A percentile compares a stretch with the other conserved stretches of the same genome.
These are phyloP conservation scores for Apostichopus parvimensis DNA, from an alignment of 35 echinoderm and acorn worm species.

Conservation along the genomic window DNA sequence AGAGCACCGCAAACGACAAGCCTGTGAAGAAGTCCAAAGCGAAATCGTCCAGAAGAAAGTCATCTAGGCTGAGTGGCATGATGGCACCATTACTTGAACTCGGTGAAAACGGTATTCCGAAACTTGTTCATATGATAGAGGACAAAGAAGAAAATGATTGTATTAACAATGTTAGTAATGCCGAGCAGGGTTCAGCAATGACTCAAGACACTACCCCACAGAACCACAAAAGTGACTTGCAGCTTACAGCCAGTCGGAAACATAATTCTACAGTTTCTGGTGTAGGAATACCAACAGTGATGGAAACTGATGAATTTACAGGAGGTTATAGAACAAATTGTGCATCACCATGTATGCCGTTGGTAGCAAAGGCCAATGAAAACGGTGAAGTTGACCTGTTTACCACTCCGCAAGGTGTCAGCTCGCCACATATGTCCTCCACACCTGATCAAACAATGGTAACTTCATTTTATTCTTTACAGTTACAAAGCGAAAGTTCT, in stretches of 20 bases:
- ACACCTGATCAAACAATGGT: not conserved
- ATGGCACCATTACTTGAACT: slow-evolving; percentile 15
- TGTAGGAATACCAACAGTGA: not conserved
- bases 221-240: not conserved
- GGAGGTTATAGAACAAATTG: not conserved
- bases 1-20: not conserved
- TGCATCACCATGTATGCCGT: not conserved
- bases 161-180: not conserved
- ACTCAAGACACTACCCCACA: not conserved
- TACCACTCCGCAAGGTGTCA: not conserved
- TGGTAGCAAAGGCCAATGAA: not conserved
- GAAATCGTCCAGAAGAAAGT: slow-evolving; percentile 11
- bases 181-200: not conserved
- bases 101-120: not conserved
- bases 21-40: not conserved
- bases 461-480: not conserved
- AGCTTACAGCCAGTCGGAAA: not conserved
- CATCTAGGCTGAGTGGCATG: slow-evolving; percentile 38
- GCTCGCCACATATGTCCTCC: not conserved
- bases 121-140: not conserved
- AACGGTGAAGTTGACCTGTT: not conserved
- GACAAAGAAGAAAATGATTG: not conserved
- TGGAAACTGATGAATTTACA: not conserved
- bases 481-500: not conserved
- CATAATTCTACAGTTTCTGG: not conserved